A percentile compares a stretch with the other conserved stretches of the same genome.
phyloP scores from a whole-genome alignment of 2,888 invertebrate genomes.

The Andricus curvator region DNA sequence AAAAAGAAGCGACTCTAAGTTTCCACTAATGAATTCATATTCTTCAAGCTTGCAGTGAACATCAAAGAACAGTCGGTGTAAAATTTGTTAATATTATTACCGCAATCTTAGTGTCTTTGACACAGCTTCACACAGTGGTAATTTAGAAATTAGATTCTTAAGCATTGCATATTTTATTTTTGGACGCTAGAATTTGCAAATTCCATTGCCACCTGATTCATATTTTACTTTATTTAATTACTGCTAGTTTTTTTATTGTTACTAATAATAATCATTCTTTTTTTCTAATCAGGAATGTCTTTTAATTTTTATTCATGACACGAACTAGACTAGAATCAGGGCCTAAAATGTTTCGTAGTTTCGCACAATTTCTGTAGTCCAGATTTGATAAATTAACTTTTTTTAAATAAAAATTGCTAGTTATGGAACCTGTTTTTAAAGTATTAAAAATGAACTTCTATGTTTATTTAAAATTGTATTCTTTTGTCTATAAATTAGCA shows the following conservation, averaged over 20 bases:
- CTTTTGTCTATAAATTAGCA: no score
- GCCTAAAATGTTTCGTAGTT: no score
- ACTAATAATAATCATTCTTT: background rate
- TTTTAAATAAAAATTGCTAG: no score
- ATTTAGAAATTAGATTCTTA: background rate
- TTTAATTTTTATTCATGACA: background rate
- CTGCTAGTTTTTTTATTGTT: background rate
- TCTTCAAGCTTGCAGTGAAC: conserved; percentile 2
- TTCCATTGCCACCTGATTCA: background rate
- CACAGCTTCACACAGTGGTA: background rate
- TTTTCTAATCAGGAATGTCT: background rate
- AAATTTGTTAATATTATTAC: background rate
- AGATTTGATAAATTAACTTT: no score
- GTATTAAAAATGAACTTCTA: no score
- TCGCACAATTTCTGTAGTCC: no score
- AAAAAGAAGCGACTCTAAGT: background rate
- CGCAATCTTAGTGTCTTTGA: background rate
- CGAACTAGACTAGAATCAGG: background rate
- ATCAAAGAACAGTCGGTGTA: background rate
- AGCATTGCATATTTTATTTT: background rate
- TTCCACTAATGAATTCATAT: background rate
- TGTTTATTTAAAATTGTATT: no score
- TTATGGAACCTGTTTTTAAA: no score
- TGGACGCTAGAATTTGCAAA: background rate
- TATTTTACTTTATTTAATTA: background rate